Conservation (phyloP, 2,888 invertebrate species). For the Heliconius ethilla region DNA sequence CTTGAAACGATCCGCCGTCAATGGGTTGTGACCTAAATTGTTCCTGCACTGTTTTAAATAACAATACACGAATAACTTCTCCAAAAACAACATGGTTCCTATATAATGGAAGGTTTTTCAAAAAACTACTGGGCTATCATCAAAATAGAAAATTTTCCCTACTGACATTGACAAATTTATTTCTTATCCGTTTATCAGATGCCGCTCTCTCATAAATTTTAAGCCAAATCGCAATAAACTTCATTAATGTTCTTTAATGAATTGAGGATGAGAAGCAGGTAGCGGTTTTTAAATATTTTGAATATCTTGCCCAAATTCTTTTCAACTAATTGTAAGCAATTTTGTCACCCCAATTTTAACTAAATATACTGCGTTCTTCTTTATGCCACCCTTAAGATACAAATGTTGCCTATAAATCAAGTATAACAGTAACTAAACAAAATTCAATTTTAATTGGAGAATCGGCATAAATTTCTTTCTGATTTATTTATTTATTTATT, state of each 20-base stretch:
- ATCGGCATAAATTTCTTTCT: background rate
- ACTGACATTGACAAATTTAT: slow-evolving; percentile 42
- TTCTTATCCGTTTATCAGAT: slow-evolving; percentile 71
- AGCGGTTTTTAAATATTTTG: slow-evolving; percentile 59
- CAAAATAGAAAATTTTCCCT: background rate
- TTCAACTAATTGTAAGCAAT: slow-evolving; percentile 48
- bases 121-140: background rate
- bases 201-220: slow-evolving; percentile 65
- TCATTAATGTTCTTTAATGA: slow-evolving; percentile 75
- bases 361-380: slow-evolving; percentile 28
- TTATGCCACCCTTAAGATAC: slow-evolving; percentile 33
- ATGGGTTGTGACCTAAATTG: slow-evolving; percentile 77
- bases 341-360: slow-evolving; percentile 48
- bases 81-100: background rate
- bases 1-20: slow-evolving; percentile 72
- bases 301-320: slow-evolving; percentile 65
- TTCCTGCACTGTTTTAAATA: slow-evolving; percentile 46
- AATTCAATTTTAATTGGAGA: background rate
- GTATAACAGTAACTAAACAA: background rate
- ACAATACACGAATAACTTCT: background rate
- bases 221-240: slow-evolving; percentile 63
- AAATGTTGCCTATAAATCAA: background rate
- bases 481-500: too few species aligned
- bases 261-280: slow-evolving; percentile 76
- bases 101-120: background rate